Evolutionary conservation across 2,113 vertebrate species (phyloP).

Genomic region (Apodemus sylvaticus): DNA sequence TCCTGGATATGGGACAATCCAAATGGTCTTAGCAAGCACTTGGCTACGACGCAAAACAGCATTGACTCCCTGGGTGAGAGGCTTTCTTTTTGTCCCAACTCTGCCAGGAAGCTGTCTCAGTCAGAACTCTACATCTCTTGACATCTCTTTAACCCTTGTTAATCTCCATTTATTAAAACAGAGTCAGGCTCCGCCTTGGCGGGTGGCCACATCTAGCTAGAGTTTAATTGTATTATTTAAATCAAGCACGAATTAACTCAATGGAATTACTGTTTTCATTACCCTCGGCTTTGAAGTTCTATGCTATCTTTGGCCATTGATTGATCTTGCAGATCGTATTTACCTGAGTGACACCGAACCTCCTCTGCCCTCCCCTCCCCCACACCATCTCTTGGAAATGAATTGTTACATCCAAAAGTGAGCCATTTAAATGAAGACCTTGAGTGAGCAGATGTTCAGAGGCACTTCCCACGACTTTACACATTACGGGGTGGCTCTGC

Average conservation of each 20-base stretch:
- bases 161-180: not conserved
- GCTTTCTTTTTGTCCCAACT: not conserved
- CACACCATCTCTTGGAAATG: not conserved
- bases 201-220: not conserved
- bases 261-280: not conserved
- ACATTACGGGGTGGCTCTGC: fast-evolving
- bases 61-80: not conserved
- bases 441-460: not conserved
- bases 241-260: slow-evolving; percentile 12
- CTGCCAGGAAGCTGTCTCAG: not conserved
- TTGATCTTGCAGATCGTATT: not conserved
- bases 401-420: slow-evolving; percentile 11
- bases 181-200: not conserved
- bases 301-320: not conserved
- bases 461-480: not conserved
- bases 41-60: not conserved
- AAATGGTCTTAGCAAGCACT: not conserved
- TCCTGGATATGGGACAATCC: not conserved
- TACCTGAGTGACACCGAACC: not conserved
- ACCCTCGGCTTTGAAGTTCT: not conserved
- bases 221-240: slow-evolving; percentile 25
- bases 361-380: not conserved
- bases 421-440: not conserved
- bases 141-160: not conserved
- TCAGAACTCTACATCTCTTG: not conserved